Evolutionary conservation across 2,888 invertebrate species (phyloP), one percentile per base, ranked within the genome.

Genomic region (Pimpla rufipes): DNA sequence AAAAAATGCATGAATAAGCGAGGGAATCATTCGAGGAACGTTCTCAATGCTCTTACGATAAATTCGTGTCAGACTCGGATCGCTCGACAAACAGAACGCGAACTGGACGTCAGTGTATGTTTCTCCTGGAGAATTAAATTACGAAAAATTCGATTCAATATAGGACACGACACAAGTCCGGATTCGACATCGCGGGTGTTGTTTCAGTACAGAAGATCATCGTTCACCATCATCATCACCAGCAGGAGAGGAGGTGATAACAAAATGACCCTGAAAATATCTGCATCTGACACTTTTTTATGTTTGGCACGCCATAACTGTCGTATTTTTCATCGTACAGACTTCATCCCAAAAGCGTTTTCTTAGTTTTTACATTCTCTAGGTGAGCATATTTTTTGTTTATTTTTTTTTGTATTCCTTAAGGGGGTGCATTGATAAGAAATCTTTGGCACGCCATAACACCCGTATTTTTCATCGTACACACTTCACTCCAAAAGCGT

Each of bases 1-100:
- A n/a, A n/a, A n/a, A n/a, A 55, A 23, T n/a, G 55, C 1, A 50
- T 3, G 29, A 57, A 29, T 7, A 1, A 57, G 1, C 37, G 37
- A 59, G 16, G n/a, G n/a, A 29, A 64, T 29, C 6, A 64, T 64
- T 64, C 62, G 40, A 64, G 62, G 40, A 40, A 64, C 8, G 40
- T 64, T 64, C 40, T 64, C 40, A 11, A 64, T 10, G 21, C 21
- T 11, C 3, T 21, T 40, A 16, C n/a, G 21, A 40, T 37, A 37
- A 37, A 18, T 64, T 18, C 40, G 42, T 40, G 62, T 64, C 62
- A 64, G 62, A 29, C 40, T 64, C 62, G 29, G 21, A n/a, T 16
- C 1, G 40, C 18, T 55, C 11, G 10, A 55, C 10, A 40, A n/a
- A 18, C 18, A 11, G 18, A 42, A 40, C 10, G 47, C 5, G 47